A percentile compares a stretch with the other conserved stretches of the same genome.
phyloP scores from a whole-genome alignment of 2,113 vertebrate species.

The Dolichotis patagonum region DNA sequence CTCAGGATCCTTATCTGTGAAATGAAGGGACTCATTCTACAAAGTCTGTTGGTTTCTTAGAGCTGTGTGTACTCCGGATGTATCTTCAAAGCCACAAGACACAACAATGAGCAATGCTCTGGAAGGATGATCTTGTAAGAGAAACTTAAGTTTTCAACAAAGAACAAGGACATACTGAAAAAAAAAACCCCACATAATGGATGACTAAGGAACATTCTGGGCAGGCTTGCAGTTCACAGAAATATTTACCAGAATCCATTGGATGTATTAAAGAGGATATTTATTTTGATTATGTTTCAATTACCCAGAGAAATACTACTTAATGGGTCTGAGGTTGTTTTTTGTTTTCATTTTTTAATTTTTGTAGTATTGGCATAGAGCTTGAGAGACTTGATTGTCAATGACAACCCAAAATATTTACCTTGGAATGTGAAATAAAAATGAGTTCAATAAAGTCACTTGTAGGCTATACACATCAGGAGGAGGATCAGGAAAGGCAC shows the following conservation, averaged over 20 bases:
- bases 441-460: accelerated
- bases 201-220: neutral
- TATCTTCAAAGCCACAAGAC: neutral
- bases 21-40: neutral
- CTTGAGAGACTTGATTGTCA: neutral
- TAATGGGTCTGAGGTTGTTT: neutral
- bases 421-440: no score
- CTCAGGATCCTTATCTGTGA: neutral
- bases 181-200: neutral
- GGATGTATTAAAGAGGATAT: neutral
- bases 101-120: neutral
- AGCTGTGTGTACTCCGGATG: neutral
- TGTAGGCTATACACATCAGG: neutral
- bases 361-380: no score
- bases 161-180: neutral
- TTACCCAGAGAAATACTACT: neutral
- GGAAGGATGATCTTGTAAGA: neutral
- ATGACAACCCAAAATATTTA: neutral
- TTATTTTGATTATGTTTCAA: neutral
- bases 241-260: neutral
- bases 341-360: neutral
- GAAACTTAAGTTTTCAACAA: neutral
- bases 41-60: neutral
- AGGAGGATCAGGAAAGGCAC: neutral
- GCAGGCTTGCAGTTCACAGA: neutral